These are phyloP conservation scores for Schizothorax lantsangensis DNA, from an alignment of 2,797 vertebrate species.

Conservation along the genomic window DNA sequence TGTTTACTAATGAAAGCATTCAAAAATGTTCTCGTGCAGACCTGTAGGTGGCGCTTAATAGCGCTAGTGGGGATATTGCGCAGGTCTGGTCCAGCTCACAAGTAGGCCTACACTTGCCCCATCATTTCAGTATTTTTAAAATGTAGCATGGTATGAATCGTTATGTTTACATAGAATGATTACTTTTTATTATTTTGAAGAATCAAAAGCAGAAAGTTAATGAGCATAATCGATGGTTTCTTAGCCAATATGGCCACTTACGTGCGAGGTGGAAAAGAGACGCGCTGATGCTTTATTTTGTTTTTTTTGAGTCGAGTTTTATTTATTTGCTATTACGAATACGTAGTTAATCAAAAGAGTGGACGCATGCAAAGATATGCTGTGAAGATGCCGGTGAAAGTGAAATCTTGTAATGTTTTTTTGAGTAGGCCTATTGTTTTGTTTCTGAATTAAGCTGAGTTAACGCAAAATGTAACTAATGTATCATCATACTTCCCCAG, in stretches of 20 bases:
- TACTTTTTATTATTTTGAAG: not conserved
- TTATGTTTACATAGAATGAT: not conserved
- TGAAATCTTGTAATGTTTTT: not conserved
- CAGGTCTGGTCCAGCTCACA: not conserved
- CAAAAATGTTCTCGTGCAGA: not conserved
- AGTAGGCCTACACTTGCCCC: not conserved
- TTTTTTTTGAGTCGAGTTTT: not conserved
- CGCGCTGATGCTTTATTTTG: not conserved
- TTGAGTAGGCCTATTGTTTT: not conserved
- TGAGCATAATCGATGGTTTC: not conserved
- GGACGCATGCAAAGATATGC: not conserved
- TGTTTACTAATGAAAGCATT: no score
- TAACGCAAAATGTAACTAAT: not conserved
- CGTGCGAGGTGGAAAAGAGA: no score
- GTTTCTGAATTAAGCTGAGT: not conserved
- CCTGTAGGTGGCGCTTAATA: not conserved
- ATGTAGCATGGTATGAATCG: not conserved
- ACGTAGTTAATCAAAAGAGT: not conserved
- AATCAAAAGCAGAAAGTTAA: not conserved
- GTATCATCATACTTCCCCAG: not conserved
- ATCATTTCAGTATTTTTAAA: not conserved
- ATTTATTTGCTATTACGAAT: not conserved
- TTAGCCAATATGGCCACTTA: no score
- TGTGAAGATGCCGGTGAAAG: not conserved
- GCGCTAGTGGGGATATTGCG: not conserved